Evolutionary conservation across 1,140 invertebrate species (phyloP).

Genomic region (Diuraphis noxia): DNA sequence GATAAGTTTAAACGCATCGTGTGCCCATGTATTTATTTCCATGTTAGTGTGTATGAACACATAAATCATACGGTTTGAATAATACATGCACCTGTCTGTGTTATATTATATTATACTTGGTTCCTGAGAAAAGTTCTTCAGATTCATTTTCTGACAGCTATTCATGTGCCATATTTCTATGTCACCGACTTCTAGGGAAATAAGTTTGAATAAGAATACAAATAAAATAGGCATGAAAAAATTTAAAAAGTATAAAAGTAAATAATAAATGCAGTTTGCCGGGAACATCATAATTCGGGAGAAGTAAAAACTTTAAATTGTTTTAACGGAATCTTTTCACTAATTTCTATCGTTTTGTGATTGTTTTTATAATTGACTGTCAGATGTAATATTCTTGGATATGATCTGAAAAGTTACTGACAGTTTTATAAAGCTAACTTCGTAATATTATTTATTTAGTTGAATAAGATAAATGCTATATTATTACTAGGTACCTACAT

Average conservation of each 20-base stretch:
- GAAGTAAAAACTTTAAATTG: background rate
- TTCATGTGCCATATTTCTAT: conserved; percentile 21
- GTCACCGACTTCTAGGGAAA: background rate
- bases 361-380: background rate
- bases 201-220: conserved; percentile 4
- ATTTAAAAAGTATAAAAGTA: background rate
- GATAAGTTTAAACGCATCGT: conserved; percentile 28
- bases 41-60: background rate
- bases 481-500: background rate
- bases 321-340: background rate
- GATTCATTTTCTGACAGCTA: conserved; percentile 31
- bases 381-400: background rate
- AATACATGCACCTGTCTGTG: conserved; percentile 9
- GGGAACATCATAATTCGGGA: background rate
- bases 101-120: conserved; percentile 22
- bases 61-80: conserved; percentile 42
- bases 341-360: background rate
- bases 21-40: background rate
- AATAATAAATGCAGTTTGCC: background rate
- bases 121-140: background rate
- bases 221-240: background rate
- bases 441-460: background rate
- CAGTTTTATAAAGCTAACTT: background rate
- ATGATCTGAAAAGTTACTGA: too few relatives aligned
- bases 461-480: background rate